Conservation (phyloP, 2,113 vertebrate genomes). For the Formicarius rufipectus region DNA sequence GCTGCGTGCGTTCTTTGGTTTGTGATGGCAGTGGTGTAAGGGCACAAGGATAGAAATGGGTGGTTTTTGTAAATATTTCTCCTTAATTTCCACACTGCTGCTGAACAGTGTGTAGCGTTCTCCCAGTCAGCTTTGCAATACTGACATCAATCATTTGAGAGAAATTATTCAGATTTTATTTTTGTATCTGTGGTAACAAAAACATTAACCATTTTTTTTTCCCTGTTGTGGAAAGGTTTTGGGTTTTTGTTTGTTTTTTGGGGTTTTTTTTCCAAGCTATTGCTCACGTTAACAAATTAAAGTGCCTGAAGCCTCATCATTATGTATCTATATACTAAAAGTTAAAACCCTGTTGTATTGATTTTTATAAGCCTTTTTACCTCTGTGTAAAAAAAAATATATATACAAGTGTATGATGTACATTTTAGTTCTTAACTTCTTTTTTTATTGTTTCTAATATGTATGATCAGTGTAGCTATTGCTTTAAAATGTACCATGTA, state of each 20-base stretch:
- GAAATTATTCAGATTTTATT: constrained; percentile 85
- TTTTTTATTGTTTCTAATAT: constrained; percentile 96
- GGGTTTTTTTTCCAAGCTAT: constrained; percentile 72
- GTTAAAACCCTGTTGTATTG: constrained; percentile 84
- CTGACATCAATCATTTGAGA: constrained; percentile 77
- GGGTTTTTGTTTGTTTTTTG: background rate
- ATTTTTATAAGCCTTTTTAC: constrained; percentile 97
- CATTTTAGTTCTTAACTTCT: constrained; percentile 91
- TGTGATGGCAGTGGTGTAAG: constrained; percentile 69
- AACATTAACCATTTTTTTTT: constrained; percentile 76
- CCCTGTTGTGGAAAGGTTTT: constrained; percentile 69
- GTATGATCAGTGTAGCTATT: constrained; percentile 92
- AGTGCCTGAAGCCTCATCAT: constrained; percentile 92
- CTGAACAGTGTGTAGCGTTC: constrained; percentile 69
- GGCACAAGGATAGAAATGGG: constrained; percentile 72
- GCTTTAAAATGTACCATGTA: constrained; percentile 90
- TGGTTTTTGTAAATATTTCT: constrained; percentile 77
- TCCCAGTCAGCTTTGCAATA: constrained; percentile 79
- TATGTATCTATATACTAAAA: constrained; percentile 86
- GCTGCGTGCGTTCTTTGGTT: constrained; percentile 28
- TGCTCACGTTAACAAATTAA: constrained; percentile 89
- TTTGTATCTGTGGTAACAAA: constrained; percentile 86
- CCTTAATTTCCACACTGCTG: constrained; percentile 71
- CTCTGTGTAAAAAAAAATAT: constrained; percentile 93
- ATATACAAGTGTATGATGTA: constrained; percentile 98